Evolutionary conservation across 2,797 vertebrate genomes (phyloP), one percentile per base, ranked within the genome.

Genomic region (Salarias fasciatus): DNA sequence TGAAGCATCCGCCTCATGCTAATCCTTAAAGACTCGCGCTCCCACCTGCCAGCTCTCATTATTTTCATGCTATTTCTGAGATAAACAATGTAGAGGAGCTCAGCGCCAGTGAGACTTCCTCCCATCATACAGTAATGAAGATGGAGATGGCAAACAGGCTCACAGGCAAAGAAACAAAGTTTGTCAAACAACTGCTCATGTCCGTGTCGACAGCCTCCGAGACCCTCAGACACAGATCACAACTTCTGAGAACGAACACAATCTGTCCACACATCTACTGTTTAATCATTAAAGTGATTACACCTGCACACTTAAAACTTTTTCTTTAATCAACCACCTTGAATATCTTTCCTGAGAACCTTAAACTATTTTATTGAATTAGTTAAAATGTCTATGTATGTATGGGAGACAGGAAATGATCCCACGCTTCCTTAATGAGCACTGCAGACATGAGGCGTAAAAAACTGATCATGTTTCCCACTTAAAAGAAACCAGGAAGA

Each of bases 41-140:
- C 77, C 79, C 83, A 86, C 82, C 88, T 88, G 86, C 77, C 86
- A 84, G 18, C 52, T 54, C 88, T 91, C 85, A 88, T 92, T 92
- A 91, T 89, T 91, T 89, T 79, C 87, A 88, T 74, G 80, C 83
- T 84, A 84, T 86, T 84, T 86, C 78, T 76, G 59, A 86, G 76
- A 80, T 83, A 87, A 89, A 89, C 82, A 87, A 75, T 63, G 70
- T 41, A 15, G 63, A 81, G 76, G 68, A 79, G 74, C 77, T 77
- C 51, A 3, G 76, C 46, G 68, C 75, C 75, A 52, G 24, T 35
- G 75, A 88, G 69, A 62, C 47, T 59, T 64, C 66, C 60, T 53
- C 46, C 61, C 24, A 72, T 75, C 63, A 54, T 53, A 13, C 59
- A 31, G 50, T 77, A 80, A 84, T 76, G 63, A 69, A 76, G 78